Evolutionary conservation across 35 echinoderm and acorn worm genomes (phyloP), one percentile per base, ranked within the genome.

Genomic region (Acanthaster planci): DNA sequence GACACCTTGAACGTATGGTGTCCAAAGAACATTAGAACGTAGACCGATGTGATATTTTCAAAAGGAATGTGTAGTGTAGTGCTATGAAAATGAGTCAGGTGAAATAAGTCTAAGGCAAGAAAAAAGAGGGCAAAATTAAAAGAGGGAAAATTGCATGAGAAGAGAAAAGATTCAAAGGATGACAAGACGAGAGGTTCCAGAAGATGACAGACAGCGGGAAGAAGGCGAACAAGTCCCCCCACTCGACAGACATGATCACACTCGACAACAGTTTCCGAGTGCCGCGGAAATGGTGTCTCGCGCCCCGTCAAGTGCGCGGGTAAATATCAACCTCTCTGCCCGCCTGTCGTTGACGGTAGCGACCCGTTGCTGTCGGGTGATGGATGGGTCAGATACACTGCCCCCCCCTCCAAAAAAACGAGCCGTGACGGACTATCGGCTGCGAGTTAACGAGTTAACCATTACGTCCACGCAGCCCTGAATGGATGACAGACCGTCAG

Each of bases 261-360:
- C 64, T 72, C 64, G 26, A 72, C 64, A 72, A 8, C 64, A 26
- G 64, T 72, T 72, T 72, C 64, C 64, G 64, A 72, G 64, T 72
- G 26, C 18, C 64, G 26, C 64, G 29, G 64, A 72, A 72, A 72
- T 72, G 64, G 64, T 72, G 64, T 72, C 64, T 72, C 64, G 14
- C 23, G 34, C 64, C 18, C 22, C 34, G 64, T 72, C 64, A 29
- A 72, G 64, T 72, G 64, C 42, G 34, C 64, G 64, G 64, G 64
- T 72, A 72, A 72, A 72, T 72, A 72, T 72, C 64, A 34, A 26
- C 23, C 64, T 72, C 14, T 34, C 64, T 35, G 21, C 64, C 64
- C 64, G 26, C 64, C 64, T 72, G 64, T 29, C 64, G 34, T 47
- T 72, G 64, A 72, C 64, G 30, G 64, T 72, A 72, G 64, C 64